Percentiles rank a stretch among this genome's conserved stretches.
phyloP scores from a whole-genome alignment of 1,140 invertebrate species.

The Aphaenogaster rudis region DNA sequence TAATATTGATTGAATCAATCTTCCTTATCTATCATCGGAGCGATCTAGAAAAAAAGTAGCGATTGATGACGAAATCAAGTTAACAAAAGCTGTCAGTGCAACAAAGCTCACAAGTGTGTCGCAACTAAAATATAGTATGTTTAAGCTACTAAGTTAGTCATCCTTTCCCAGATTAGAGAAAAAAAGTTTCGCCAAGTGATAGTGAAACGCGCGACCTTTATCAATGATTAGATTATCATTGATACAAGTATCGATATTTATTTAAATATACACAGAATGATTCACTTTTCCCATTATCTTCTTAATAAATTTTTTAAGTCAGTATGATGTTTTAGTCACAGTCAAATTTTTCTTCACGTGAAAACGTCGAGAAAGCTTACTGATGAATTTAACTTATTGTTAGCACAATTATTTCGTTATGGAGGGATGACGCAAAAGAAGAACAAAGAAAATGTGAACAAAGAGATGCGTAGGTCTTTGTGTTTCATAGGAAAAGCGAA shows the following conservation, averaged over 20 bases:
- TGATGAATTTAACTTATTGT: background rate
- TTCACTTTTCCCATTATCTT: background rate
- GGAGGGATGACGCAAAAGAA: background rate
- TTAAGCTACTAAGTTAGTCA: conserved; percentile 39
- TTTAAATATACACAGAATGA: conserved; percentile 13
- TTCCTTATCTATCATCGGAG: conserved; percentile 21
- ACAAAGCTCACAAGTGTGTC: background rate
- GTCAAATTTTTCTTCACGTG: background rate
- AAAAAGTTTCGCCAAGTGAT: conserved; percentile 2
- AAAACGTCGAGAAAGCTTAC: background rate
- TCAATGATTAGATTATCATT: conserved; percentile 16
- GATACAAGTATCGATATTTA: background rate
- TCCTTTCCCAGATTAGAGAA: conserved; percentile 36
- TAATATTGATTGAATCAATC: conserved; percentile 17
- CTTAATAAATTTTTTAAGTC: background rate
- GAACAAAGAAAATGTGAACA: background rate
- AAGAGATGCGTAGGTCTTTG: background rate
- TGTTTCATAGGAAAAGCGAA: background rate
- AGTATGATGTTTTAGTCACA: background rate
- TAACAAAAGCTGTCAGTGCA: background rate
- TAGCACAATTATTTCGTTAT: background rate
- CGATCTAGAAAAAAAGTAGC: conserved; percentile 5
- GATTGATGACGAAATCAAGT: conserved; percentile 2
- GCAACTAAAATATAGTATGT: background rate
- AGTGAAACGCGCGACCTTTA: background rate